A percentile compares a stretch with the other conserved stretches of the same genome.
Evolutionary conservation across 2,888 invertebrate species (phyloP).

Genomic region (Macrosoma leucophasiata): DNA sequence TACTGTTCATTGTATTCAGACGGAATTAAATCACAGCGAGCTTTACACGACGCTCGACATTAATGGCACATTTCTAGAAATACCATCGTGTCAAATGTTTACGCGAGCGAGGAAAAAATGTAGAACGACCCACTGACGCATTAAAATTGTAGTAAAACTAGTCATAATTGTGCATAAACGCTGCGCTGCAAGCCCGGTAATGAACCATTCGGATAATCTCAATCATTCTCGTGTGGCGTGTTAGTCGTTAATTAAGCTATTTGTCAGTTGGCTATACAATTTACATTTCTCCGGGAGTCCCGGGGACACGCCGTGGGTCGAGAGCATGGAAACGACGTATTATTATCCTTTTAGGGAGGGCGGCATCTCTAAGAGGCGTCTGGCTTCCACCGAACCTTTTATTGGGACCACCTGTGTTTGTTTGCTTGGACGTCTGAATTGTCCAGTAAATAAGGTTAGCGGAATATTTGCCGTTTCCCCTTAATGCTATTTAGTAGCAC

Average conservation of each 20-base stretch:
- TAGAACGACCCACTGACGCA: conserved; percentile 35
- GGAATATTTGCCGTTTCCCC: conserved; percentile 58
- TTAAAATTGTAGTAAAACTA: conserved; percentile 32
- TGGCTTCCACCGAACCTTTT: conserved; percentile 63
- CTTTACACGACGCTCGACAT: conserved; percentile 10
- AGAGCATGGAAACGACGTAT: conserved; percentile 67
- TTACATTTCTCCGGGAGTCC: conserved; percentile 68
- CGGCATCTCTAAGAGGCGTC: conserved; percentile 62
- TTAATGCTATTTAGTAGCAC: conserved; percentile 64
- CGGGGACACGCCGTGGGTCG: conserved; percentile 47
- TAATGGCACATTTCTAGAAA: conserved; percentile 26
- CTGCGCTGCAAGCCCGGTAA: conserved; percentile 29
- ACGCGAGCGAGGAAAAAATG: conserved; percentile 34
- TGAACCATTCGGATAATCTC: conserved; percentile 53
- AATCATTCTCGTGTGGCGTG: conserved; percentile 60
- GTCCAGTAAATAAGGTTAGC: conserved; percentile 73
- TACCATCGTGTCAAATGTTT: conserved; percentile 22
- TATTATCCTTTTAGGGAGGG: conserved; percentile 75
- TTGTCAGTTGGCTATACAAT: conserved; percentile 67
- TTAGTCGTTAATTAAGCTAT: conserved; percentile 74
- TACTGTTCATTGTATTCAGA: conserved; percentile 54
- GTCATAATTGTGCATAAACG: conserved; percentile 34
- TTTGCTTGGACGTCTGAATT: conserved; percentile 69
- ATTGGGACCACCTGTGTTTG: conserved; percentile 72
- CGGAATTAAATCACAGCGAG: conserved; percentile 23